phyloP scores from a whole-genome alignment of 2,888 invertebrate genomes.

The Epicampocera succincta region DNA sequence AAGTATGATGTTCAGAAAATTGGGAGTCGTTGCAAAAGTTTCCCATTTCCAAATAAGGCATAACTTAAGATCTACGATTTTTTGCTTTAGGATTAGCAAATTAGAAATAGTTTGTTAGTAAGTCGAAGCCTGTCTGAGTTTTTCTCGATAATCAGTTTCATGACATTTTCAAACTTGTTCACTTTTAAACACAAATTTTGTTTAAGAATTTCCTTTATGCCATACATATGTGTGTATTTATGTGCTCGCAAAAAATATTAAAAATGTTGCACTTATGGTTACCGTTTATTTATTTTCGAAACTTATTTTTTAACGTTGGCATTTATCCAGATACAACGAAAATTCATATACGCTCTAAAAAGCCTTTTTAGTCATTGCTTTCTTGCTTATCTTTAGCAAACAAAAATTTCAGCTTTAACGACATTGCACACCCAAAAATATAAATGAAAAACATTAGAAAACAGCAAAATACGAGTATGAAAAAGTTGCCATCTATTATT shows the following conservation, averaged over 20 bases:
- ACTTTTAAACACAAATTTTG: too few relatives aligned
- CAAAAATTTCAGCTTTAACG: conserved; percentile 60
- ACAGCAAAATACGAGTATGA: conserved; percentile 26
- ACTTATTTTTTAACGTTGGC: conserved; percentile 45
- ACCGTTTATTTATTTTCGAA: conserved; percentile 2
- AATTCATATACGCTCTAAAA: conserved; percentile 54
- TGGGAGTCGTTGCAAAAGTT: too few relatives aligned
- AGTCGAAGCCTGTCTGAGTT: too few relatives aligned
- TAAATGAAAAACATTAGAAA: conserved; percentile 29
- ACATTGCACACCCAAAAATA: conserved; percentile 41
- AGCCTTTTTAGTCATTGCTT: conserved; percentile 34
- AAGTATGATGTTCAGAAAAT: too few relatives aligned
- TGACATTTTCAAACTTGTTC: background rate
- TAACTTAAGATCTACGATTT: too few relatives aligned
- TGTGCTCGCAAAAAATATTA: background rate
- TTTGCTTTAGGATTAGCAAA: too few relatives aligned
- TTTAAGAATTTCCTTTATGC: too few relatives aligned
- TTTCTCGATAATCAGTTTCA: too few relatives aligned
- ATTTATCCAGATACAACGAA: conserved; percentile 61
- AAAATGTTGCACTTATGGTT: conserved; percentile 22
- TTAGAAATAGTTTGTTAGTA: too few relatives aligned
- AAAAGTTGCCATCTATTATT: conserved; percentile 61
- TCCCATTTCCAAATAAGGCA: too few relatives aligned
- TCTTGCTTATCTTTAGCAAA: conserved; percentile 57
- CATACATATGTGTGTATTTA: too few relatives aligned